phyloP scores from a whole-genome alignment of 2,797 vertebrate genomes.

The Morelia viridis region DNA sequence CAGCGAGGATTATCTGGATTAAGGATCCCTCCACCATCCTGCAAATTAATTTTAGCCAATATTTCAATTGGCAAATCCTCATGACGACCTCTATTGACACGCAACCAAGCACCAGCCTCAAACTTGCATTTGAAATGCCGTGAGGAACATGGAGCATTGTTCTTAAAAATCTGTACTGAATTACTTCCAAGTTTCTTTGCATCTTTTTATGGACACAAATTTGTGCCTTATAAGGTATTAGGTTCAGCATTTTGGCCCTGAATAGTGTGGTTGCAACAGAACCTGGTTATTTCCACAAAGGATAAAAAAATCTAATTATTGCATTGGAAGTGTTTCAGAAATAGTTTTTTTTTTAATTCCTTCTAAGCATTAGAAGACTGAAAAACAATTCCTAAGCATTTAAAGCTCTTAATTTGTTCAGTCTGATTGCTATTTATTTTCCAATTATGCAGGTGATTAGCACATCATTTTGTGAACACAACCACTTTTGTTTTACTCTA shows the following conservation, averaged over 20 bases:
- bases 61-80: background rate
- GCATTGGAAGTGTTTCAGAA: background rate
- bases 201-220: background rate
- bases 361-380: background rate
- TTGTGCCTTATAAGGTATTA: background rate
- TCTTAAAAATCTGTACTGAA: background rate
- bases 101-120: background rate
- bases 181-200: background rate
- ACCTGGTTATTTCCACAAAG: background rate
- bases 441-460: background rate
- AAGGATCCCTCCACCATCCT: background rate
- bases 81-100: background rate
- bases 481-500: background rate
- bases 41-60: background rate
- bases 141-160: background rate
- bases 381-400: background rate
- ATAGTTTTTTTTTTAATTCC: background rate
- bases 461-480: background rate
- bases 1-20: background rate
- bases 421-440: background rate
- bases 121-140: background rate
- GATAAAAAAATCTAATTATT: background rate
- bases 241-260: background rate
- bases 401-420: background rate
- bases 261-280: background rate